Percentiles rank a stretch among this genome's conserved stretches.
These are phyloP conservation scores for Gastrophysa polygoni DNA, from an alignment of 2,888 invertebrate species.

Conservation along the genomic window DNA sequence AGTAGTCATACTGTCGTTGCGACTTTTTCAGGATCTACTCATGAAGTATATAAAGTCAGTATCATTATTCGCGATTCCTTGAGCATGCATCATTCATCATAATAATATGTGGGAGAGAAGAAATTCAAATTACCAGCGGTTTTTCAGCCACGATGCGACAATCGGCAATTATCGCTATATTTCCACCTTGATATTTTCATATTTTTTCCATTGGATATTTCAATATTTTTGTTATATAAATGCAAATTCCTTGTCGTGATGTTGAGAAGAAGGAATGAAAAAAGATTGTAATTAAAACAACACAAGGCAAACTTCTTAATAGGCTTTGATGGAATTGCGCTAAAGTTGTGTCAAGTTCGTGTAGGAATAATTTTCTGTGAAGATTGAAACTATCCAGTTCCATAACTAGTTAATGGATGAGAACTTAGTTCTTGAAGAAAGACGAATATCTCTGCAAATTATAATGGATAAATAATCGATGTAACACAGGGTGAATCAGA, in stretches of 20 bases:
- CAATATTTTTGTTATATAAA: neutral
- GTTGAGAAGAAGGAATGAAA: neutral
- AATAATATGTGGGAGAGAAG: too few species aligned
- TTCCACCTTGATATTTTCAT: neutral
- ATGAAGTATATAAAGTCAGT: neutral
- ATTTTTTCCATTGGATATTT: neutral
- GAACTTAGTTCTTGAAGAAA: neutral
- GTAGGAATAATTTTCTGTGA: neutral
- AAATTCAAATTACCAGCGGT: too few species aligned
- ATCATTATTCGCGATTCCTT: neutral
- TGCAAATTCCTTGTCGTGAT: neutral
- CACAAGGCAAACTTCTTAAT: constrained; percentile 1
- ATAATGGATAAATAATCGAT: neutral
- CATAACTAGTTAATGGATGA: neutral
- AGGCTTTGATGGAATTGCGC: neutral
- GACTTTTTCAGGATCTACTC: too few species aligned
- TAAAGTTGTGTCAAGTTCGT: neutral
- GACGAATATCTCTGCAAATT: too few species aligned
- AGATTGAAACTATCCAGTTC: neutral
- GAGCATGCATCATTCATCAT: too few species aligned
- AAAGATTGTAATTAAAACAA: constrained; percentile 1
- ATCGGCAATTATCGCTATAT: neutral
- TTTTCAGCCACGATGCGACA: too few species aligned
- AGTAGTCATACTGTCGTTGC: too few species aligned
- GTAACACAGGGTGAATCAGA: too few species aligned